Evolutionary conservation across 2,888 invertebrate species (phyloP), one percentile per base, ranked within the genome.

Genomic region (Ormyrus labotus): DNA sequence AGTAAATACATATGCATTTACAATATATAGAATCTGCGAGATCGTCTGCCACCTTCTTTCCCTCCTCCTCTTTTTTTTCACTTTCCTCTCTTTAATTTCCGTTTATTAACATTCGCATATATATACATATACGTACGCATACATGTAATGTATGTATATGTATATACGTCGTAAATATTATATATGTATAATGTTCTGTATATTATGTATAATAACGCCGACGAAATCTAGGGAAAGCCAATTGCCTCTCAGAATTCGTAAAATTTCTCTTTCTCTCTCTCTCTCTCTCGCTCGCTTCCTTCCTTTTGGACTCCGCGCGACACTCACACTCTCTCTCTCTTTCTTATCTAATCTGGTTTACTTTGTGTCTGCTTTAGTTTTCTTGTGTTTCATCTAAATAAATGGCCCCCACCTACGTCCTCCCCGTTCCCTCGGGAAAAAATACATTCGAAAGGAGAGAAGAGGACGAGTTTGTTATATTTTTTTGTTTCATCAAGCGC

Each of bases 1-100:
- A 85, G 83, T 86, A 85, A 85, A 85, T 85, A 85, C 85, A 83
- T 83, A 82, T 81, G 83, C 80, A 78, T 84, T 81, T 84, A 83
- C 83, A 84, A 83, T 82, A 77, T 81, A 76, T 83, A 79, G 81
- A 79, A 83, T 83, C 60, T 79, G 77, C 81, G 67, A 82, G 78
- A 82, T 82, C 75, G 75, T 69, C 72, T 81, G 75, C 68, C 71
- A 71, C 45, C 55, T 58, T 58, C 64, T 47, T 7, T 65, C 60
- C 10, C n/a, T 58, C 64, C 51, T 7, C 60, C 60, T 3, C n/a
- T 61, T 68, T 57, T 65, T 50, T 68, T 55, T 79, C 64, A 19
- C 19, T 2, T 34, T 34, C 34, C 34, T 34, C 34, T 34, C 34
- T 4, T 74, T 53, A 19, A 71, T 72, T 69, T 63, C 34, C 57